phyloP scores from a whole-genome alignment of 2,888 invertebrate genomes.

The Dicranocentrus wangi region DNA sequence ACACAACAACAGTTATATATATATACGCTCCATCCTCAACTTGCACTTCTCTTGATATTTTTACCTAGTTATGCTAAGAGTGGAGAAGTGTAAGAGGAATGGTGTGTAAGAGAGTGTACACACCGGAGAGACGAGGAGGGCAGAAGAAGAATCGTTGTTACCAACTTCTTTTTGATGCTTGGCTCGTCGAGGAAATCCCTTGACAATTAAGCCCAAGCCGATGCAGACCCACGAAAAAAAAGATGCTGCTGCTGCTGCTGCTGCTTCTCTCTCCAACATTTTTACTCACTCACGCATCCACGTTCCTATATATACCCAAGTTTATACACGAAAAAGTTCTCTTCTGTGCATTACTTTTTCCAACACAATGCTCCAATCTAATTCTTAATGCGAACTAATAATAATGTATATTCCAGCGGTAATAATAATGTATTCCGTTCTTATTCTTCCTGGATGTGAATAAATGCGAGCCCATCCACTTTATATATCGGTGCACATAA shows the following conservation, averaged over 20 bases:
- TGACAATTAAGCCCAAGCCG: constrained; percentile 57
- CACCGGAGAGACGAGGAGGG: not conserved
- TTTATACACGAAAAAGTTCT: not conserved
- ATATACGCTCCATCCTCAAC: not conserved
- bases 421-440: constrained; percentile 1
- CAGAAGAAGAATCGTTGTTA: not conserved
- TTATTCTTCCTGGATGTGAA: not conserved
- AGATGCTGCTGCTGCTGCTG: not conserved
- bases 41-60: not conserved
- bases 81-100: not conserved
- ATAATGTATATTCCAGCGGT: too few relatives aligned
- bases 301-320: not conserved
- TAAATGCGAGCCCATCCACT: too few relatives aligned
- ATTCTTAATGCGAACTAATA: too few relatives aligned
- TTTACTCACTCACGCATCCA: too few relatives aligned
- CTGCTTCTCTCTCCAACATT: not conserved
- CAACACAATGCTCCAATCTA: not conserved
- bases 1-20: not conserved
- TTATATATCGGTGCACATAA: too few relatives aligned
- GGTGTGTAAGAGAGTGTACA: not conserved
- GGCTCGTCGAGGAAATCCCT: constrained; percentile 55
- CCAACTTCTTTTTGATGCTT: constrained; percentile 19
- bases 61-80: constrained; percentile 5
- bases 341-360: constrained; percentile 13
- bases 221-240: constrained; percentile 10